Evolutionary conservation across 2,888 invertebrate species (phyloP), one percentile per base, ranked within the genome.

Genomic region (Scaptomyza polygonia): DNA sequence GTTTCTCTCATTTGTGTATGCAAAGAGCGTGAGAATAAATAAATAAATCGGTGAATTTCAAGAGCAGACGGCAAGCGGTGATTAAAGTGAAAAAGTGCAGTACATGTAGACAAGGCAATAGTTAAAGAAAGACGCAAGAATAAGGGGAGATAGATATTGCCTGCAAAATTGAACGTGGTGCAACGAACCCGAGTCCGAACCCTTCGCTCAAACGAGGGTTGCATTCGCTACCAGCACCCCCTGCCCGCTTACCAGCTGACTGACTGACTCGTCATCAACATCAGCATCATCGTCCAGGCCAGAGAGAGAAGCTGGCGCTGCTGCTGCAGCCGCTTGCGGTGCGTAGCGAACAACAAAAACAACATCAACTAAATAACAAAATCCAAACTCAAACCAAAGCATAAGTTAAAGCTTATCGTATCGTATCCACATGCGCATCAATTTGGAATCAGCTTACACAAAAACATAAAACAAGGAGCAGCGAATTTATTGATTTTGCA

Each of bases 161-260:
- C 66, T 67, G 72, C 63, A 63, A 57, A 36, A 68, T 72, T 73
- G 64, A 67, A 65, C 67, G 74, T 67, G 77, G 82, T 82, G 82
- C 82, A 82, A 84, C 82, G 82, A 82, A 82, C 81, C 63, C 63
- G 34, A 70, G 29, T 42, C 27, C 40, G 30, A 63, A 63, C 63
- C 70, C 64, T 69, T 47, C 40, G 42, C n/a, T n/a, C 7, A 7
- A 47, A 58, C 76, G 55, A 57, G 73, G 73, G 72, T 73, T 75
- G 76, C 51, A 54, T 47, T 27, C 21, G 32, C 12, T n/a, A 16
- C 9, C 16, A 39, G 16, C 16, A 16, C 16, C 49, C 71, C 56
- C 56, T 47, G 51, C 67, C 56, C 58, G 34, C 16, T 40, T 61
- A 16, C 56, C 59, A 69, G 75, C 65, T 70, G 71, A 70, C 65